These are phyloP conservation scores for Mastomys coucha DNA, from an alignment of 2,113 vertebrate species.

Conservation along the genomic window DNA sequence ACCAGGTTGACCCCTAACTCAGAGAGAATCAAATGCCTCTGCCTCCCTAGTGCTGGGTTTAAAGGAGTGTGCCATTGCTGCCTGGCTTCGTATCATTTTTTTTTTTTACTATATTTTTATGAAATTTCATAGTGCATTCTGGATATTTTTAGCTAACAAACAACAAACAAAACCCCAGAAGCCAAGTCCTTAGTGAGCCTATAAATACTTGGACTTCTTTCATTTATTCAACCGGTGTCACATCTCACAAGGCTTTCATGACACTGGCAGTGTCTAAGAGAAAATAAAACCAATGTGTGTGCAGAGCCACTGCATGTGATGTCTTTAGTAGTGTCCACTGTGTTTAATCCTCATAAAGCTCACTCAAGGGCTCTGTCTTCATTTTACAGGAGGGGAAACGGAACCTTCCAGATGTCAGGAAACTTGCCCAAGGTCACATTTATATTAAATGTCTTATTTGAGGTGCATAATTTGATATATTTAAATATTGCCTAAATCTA, in stretches of 20 bases:
- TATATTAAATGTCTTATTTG: neutral
- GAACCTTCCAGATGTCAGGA: neutral
- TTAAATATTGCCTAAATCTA: neutral
- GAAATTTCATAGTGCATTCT: neutral
- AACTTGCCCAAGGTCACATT: neutral
- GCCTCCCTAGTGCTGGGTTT: neutral
- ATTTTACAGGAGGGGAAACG: neutral
- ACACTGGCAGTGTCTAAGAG: neutral
- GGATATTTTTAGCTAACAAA: neutral
- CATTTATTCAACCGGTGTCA: neutral
- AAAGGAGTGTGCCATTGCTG: neutral
- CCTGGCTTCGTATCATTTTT: neutral
- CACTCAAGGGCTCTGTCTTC: neutral
- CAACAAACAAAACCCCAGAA: neutral
- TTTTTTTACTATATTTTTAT: neutral
- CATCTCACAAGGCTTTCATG: neutral
- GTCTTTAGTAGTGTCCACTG: neutral
- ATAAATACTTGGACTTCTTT: neutral
- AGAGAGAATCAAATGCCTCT: neutral
- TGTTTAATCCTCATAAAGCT: neutral
- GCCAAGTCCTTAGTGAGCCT: neutral
- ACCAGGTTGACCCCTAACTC: neutral
- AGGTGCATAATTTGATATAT: neutral
- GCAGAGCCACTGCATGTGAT: accelerated
- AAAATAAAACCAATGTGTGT: neutral